Base-by-base conservation (phyloP, 2,888 invertebrate species). In the Nysson spinosus region DNA sequence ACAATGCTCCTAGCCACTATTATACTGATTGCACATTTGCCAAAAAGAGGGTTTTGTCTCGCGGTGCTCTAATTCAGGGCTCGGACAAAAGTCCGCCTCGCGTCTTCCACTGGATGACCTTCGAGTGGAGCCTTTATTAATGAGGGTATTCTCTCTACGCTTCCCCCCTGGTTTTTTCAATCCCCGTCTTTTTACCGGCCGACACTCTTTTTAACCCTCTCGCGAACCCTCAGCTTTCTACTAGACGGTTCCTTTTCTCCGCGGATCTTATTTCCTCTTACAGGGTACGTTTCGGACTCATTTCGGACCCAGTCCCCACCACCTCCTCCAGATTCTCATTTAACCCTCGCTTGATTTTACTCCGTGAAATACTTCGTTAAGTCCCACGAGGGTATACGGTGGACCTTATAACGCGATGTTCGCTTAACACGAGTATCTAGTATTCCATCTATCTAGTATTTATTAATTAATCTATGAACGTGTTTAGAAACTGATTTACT, bases 121-220 rank as follows among this genome's bases (percentile, higher is more conserved):
- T 75, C 76, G 50, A 60, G 56, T 54, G 61, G 68, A 57, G 68
- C 68, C 77, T 74, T 75, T 77, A 77, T 77, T 77, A 77, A 77
- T 75, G 72, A 77, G 77, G 72, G 55, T 72, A 76, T 64, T 77
- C 69, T 72, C n/a, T n/a, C 67, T 63, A 49, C 57, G 50, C 40
- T 28, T 28, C 52, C 35, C 40, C 40, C 32, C 7, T 32, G 28
- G 56, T 28, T 46, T 35, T 22, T 32, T 42, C 35, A 11, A n/a
- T 34, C 58, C 12, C 11, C 30, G 22, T 7, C 58, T 54, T 64
- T 64, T 69, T 42, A 34, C 55, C 35, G 42, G 55, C 69, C 56
- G 69, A 69, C 69, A 64, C 67, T 72, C 70, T 63, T 60, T 60
- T 54, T 28, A 24, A 19, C n/a, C 32, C 49, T 12, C 47, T 42